Base-by-base conservation (phyloP, 2,888 invertebrate genomes). In the Aleiodes alternator region DNA sequence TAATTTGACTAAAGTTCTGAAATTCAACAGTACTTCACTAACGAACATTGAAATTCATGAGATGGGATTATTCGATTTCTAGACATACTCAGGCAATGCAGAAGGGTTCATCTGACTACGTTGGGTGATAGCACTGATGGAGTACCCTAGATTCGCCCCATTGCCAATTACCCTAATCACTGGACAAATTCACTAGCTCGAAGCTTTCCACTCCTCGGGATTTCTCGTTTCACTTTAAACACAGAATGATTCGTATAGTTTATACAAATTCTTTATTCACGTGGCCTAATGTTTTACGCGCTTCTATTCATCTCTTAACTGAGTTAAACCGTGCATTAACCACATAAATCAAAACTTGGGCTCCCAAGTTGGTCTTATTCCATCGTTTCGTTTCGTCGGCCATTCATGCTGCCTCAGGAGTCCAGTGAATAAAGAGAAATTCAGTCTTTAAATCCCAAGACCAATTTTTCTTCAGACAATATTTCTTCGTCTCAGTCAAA, bases 261-360 rank as follows among this genome's bases (percentile, higher is more conserved):
- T 48, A 48, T 53, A 38, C 43, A 23, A 16, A 69, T 73, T 77
- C 76, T 81, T 79, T 81, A 81, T 83, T 81, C 84, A 81, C 23
- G 12, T 14, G n/a, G 8, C 79, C 77, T 78, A 81, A 83, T 79
- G 81, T 80, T 79, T 76, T 77, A 69, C 80, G 77, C 80, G 73
- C 83, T 61, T 66, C 57, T 61, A 57, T 69, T 23, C 64, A 68
- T 69, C 72, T 79, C 79, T 83, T 83, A 81, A 78, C 79, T 81
- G 80, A 83, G 82, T 84, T 84, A 81, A 83, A 82, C 81, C 80
- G 83, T 83, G 84, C 84, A 84, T 85, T 84, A 83, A 82, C 80
- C 79, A 82, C 82, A 85, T 87, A 87, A 87, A 87, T 87, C 87
- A 87, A 86, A 87, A 87, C 86, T 87, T 87, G 77, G 53, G 80